Evolutionary conservation across 1,140 invertebrate genomes (phyloP).

Genomic region (Brachionus koreanus): DNA sequence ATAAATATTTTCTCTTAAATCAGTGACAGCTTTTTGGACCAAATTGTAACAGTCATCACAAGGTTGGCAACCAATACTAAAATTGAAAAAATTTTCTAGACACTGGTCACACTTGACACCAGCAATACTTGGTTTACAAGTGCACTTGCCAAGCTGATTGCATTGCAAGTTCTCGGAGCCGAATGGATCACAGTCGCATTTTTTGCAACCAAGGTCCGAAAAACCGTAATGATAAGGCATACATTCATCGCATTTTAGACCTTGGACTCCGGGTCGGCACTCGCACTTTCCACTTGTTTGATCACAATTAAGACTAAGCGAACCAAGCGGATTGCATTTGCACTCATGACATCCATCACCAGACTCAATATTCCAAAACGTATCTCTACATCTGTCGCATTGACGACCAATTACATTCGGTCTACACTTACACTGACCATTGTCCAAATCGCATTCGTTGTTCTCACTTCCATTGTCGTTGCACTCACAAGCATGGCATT

Average conservation of each 20-base stretch:
- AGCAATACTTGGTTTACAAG: slow-evolving; percentile 77
- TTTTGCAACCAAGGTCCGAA: slow-evolving; percentile 71
- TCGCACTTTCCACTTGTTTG: slow-evolving; percentile 72
- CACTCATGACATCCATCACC: slow-evolving; percentile 63
- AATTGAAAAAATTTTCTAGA: slow-evolving; percentile 63
- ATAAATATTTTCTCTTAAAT: not conserved
- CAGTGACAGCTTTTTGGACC: slow-evolving; percentile 8
- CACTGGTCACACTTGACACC: slow-evolving; percentile 80
- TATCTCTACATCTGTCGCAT: slow-evolving; percentile 43
- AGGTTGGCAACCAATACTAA: slow-evolving; percentile 53
- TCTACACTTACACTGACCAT: slow-evolving; percentile 39
- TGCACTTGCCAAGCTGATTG: slow-evolving; percentile 73
- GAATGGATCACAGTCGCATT: slow-evolving; percentile 77
- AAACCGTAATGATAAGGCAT: slow-evolving; percentile 76
- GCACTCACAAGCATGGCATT: slow-evolving; percentile 66
- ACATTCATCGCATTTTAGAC: slow-evolving; percentile 75
- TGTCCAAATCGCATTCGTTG: slow-evolving; percentile 26
- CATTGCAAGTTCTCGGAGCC: slow-evolving; percentile 77
- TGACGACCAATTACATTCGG: slow-evolving; percentile 5
- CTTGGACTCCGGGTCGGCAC: slow-evolving; percentile 78
- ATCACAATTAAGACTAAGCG: slow-evolving; percentile 69
- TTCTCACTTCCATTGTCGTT: not conserved
- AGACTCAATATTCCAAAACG: slow-evolving; percentile 40
- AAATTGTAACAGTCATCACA: slow-evolving; percentile 45
- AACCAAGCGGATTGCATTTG: slow-evolving; percentile 74